phyloP scores from a whole-genome alignment of 1,140 invertebrate genomes.

The Drosophila auraria region DNA sequence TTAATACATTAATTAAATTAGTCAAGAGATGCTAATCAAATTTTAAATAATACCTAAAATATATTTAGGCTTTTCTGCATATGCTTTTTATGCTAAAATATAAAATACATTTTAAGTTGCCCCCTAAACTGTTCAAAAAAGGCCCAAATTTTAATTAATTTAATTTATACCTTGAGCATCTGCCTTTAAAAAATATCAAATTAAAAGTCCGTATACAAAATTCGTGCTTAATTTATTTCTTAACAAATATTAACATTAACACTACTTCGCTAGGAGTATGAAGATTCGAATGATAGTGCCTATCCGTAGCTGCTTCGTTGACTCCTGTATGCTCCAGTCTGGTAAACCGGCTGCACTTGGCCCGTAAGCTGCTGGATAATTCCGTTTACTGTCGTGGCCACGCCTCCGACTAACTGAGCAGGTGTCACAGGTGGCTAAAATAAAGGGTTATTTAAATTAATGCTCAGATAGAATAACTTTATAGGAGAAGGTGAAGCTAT shows the following conservation, averaged over 20 bases:
- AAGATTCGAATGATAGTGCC: neutral
- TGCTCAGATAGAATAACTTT: neutral
- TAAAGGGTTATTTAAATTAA: neutral
- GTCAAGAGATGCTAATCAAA: too few relatives aligned
- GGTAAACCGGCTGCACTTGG: slow-evolving; percentile 81
- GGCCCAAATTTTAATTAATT: too few relatives aligned
- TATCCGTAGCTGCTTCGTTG: slow-evolving; percentile 66
- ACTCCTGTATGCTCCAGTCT: slow-evolving; percentile 56
- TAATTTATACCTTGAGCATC: neutral
- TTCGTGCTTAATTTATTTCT: slow-evolving; percentile 32
- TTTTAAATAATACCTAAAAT: too few relatives aligned
- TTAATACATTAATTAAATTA: too few relatives aligned
- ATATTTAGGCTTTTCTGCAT: too few relatives aligned
- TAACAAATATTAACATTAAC: slow-evolving; percentile 39
- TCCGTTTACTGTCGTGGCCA: slow-evolving; percentile 77
- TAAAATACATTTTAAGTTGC: too few relatives aligned
- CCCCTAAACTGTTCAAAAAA: too few relatives aligned
- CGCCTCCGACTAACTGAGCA: slow-evolving; percentile 73
- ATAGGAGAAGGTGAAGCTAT: neutral
- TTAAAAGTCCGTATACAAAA: neutral
- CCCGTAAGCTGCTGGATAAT: slow-evolving; percentile 82
- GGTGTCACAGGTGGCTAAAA: slow-evolving; percentile 73
- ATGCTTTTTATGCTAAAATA: too few relatives aligned
- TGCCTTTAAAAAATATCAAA: neutral
- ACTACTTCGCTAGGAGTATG: slow-evolving; percentile 19